Base-by-base conservation (phyloP, 1,140 invertebrate species). In the Hyles euphorbiae region DNA sequence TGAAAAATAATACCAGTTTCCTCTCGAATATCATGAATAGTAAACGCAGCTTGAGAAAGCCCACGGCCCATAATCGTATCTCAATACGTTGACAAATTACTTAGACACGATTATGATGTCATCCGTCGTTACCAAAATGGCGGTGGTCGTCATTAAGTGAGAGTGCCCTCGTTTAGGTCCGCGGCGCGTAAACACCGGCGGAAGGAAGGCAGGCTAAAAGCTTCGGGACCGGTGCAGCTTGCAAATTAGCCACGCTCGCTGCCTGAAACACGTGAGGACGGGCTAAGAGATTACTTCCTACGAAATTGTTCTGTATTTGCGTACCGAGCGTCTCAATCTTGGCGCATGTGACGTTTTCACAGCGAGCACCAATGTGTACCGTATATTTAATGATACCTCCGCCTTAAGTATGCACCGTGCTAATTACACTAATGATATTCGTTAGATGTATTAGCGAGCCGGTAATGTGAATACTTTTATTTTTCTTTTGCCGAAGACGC, bases 161-260 rank as follows among this genome's bases (percentile, higher is more conserved):
- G 72, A 83, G 75, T 81, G 76, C 73, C 72, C 80, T 81, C 80
- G 68, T 80, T 82, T 83, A 78, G 70, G 67, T 74, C 67, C 70
- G 66, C 65, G 68, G 70, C 72, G 69, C 76, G 74, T 76, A 66
- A 76, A 81, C 71, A 75, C 60, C 60, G 58, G 66, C 72, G 80
- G 78, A 83, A 81, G 76, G 74, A 79, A 82, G 68, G 64, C 74
- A 52, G 69, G 78, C 73, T 81, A 74, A 78, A 75, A 80, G 74
- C 74, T 68, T 67, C 63, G 65, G 67, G 67, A 63, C 69, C 67
- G 67, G 45, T 74, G 70, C 76, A 74, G 67, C 70, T 70, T 72
- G 72, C 70, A 78, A 74, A 80, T 82, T 80, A 82, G 77, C 78
- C 71, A 74, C 71, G 72, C 75, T 75, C 68, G 63, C 68, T 68